Base-by-base conservation (phyloP, 2,888 invertebrate genomes). In the Caenorhabditis sp. region DNA sequence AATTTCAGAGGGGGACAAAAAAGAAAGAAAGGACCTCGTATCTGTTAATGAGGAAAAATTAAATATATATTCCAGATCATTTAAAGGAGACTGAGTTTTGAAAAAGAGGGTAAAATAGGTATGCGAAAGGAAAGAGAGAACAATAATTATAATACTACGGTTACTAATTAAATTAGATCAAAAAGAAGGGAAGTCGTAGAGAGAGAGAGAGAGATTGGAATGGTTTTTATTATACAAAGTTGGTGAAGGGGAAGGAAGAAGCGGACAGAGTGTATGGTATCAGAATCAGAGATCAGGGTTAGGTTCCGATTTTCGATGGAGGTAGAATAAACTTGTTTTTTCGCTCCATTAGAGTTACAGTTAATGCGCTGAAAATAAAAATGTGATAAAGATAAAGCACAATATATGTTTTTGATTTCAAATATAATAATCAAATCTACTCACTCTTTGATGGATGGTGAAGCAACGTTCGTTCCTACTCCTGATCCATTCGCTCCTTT, bases 381-480 rank as follows among this genome's bases (percentile, higher is more conserved):
- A 26, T 57, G 26, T 23, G 50, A 67, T 50, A 8, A 50, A 4
- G 50, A 50, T 20, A 17, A n/a, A 50, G 20, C 4, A 17, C 50
- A 3, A 50, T n/a, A 8, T 50, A 4, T 50, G 5, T 50, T 17
- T n/a, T 38, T 38, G 14, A 14, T n/a, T n/a, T 5, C 50, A n/a
- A 50, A 12, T 50, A n/a, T n/a, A n/a, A n/a, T n/a, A n/a, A n/a
- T n/a, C n/a, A n/a, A n/a, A 31, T 4, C 10, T 10, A 78, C 78
- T 68, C 73, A 78, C 78, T 78, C 74, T 76, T 76, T 76, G 67
- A 78, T 74, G 65, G 76, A 70, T 53, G 59, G 59, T 25, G 59
- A 17, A 5, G 26, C 43, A 49, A 21, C 23, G 4, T 23, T 27
- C 27, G 17, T 14, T 43, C 10, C 17, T 43, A 10, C 43, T 43